phyloP scores from a whole-genome alignment of 2,797 vertebrate genomes.

The Sus cebifrons region DNA sequence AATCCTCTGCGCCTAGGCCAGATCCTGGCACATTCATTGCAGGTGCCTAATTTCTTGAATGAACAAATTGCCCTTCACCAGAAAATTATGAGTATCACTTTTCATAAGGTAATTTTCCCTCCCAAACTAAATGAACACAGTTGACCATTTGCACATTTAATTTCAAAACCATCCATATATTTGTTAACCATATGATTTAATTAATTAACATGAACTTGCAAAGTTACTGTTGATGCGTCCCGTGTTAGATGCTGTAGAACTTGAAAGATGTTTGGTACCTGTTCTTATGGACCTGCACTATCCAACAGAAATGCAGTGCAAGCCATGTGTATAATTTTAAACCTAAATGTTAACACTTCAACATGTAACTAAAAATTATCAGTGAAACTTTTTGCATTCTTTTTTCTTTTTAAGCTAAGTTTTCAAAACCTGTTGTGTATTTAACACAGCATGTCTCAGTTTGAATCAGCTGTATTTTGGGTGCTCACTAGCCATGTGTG shows the following conservation, averaged over 20 bases:
- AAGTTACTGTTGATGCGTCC: neutral
- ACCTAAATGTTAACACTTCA: neutral
- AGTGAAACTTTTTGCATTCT: neutral
- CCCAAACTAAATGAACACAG: conserved; percentile 8
- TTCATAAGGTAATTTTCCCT: conserved; percentile 7
- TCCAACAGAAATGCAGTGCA: neutral
- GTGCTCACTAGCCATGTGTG: neutral
- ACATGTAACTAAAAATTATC: neutral
- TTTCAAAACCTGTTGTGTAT: neutral
- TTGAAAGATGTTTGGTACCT: conserved; percentile 7
- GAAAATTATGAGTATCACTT: conserved; percentile 22
- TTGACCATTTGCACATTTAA: conserved; percentile 32
- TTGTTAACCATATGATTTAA: conserved; percentile 21
- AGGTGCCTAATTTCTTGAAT: conserved; percentile 29
- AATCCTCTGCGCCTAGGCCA: neutral
- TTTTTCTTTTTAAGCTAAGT: neutral
- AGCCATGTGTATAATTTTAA: neutral
- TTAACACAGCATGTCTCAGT: neutral
- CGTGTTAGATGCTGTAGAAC: neutral
- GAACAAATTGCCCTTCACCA: conserved; percentile 8
- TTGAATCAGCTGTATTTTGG: neutral
- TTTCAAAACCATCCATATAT: neutral
- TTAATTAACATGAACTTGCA: neutral
- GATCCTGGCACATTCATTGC: neutral
- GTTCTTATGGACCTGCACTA: neutral